Evolutionary conservation across 2,888 invertebrate genomes (phyloP).

Genomic region (Temnothorax rugatulus): DNA sequence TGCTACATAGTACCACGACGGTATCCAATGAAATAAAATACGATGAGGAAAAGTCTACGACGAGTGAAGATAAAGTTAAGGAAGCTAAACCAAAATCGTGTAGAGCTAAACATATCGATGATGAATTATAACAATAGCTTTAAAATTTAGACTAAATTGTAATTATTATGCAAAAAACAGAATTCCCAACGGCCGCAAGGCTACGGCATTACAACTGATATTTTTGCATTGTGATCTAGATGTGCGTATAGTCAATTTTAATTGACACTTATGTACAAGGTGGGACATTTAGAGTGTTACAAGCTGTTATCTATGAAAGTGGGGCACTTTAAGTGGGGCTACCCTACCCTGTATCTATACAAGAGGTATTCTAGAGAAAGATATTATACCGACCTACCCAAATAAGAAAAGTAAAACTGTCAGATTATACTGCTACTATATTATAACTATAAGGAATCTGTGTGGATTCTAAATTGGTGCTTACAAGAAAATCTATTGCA

Average conservation of each 20-base stretch:
- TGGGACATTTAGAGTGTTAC: too few species aligned
- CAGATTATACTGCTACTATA: slow-evolving; percentile 26
- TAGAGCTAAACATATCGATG: slow-evolving; percentile 76
- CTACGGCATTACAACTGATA: slow-evolving; percentile 67
- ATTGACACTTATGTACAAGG: slow-evolving; percentile 3
- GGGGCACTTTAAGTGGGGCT: too few species aligned
- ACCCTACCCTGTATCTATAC: slow-evolving; percentile 9
- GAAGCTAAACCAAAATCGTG: slow-evolving; percentile 61
- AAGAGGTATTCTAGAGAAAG: slow-evolving; percentile 47
- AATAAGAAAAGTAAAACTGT: slow-evolving; percentile 44
- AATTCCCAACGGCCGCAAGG: slow-evolving; percentile 57
- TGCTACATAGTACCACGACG: slow-evolving; percentile 26
- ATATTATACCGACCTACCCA: slow-evolving; percentile 52
- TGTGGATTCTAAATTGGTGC: slow-evolving; percentile 65
- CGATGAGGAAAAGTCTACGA: slow-evolving; percentile 56
- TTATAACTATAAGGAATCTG: slow-evolving; percentile 21
- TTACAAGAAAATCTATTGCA: slow-evolving; percentile 53
- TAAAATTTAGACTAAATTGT: slow-evolving; percentile 66
- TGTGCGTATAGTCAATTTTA: slow-evolving; percentile 62
- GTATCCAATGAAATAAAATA: slow-evolving; percentile 52
- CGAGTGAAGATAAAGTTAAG: slow-evolving; percentile 57
- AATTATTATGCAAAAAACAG: slow-evolving; percentile 60
- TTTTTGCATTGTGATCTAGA: slow-evolving; percentile 71
- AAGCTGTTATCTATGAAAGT: too few species aligned
- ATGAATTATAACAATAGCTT: slow-evolving; percentile 79